Percentiles rank a stretch among this genome's conserved stretches.
Conservation (phyloP, 2,113 vertebrate species). For the Oenanthe melanoleuca region DNA sequence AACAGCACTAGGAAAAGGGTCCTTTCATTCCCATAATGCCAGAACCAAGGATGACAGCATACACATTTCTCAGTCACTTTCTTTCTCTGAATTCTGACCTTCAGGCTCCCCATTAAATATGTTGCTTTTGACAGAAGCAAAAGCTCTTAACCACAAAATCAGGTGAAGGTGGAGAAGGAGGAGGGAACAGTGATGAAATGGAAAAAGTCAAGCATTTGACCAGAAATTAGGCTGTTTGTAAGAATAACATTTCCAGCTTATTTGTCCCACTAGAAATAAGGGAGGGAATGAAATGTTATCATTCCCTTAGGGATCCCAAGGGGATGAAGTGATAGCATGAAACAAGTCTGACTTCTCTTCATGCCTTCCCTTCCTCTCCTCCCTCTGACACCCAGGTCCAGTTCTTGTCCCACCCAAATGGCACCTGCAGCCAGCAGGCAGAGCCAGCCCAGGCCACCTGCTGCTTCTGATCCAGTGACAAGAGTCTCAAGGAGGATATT, state of each 20-base stretch:
- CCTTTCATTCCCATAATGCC: neutral
- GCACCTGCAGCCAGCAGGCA: neutral
- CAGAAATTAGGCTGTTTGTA: constrained; percentile 19
- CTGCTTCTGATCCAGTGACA: neutral
- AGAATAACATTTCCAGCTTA: constrained; percentile 51
- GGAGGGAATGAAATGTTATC: neutral
- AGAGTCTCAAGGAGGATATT: neutral
- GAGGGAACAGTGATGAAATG: constrained; percentile 25
- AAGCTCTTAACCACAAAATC: neutral
- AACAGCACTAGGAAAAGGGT: neutral
- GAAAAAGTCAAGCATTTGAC: constrained; percentile 56
- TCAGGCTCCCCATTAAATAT: constrained; percentile 45
- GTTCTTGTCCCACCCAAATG: fast-evolving
- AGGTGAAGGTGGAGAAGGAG: neutral
- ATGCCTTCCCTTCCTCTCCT: neutral
- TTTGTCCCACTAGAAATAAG: constrained; percentile 49
- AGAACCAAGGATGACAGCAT: neutral
- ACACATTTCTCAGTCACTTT: neutral
- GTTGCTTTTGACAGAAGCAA: constrained; percentile 59
- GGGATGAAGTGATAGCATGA: neutral
- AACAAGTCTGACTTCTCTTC: neutral
- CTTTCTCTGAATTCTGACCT: constrained; percentile 29
- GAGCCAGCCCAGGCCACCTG: neutral
- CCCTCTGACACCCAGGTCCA: neutral
- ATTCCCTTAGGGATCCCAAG: neutral